These are phyloP conservation scores for Drosophila repleta DNA, from an alignment of 1,140 invertebrate genomes.

Conservation along the genomic window DNA sequence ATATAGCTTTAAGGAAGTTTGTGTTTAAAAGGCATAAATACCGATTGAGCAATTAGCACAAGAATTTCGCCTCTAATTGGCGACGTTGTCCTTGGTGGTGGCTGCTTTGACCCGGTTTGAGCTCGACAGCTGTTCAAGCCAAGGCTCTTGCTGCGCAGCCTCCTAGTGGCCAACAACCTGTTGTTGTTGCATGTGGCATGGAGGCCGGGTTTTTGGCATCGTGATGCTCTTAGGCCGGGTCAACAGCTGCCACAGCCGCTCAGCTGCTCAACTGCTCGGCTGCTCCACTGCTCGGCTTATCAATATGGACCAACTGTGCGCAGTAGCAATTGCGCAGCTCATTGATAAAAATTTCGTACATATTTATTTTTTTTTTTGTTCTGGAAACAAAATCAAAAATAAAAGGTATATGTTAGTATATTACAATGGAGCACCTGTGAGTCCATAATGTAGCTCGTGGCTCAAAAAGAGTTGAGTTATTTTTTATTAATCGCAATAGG, in stretches of 20 bases:
- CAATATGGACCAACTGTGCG: slow-evolving; percentile 36
- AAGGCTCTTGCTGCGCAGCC: slow-evolving; percentile 54
- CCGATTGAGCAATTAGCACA: slow-evolving; percentile 7
- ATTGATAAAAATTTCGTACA: slow-evolving; percentile 53
- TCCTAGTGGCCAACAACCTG: slow-evolving; percentile 53
- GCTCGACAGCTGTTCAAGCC: slow-evolving; percentile 48
- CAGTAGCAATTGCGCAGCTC: slow-evolving; percentile 62
- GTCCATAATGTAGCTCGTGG: too few relatives aligned
- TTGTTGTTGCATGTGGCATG: slow-evolving; percentile 37
- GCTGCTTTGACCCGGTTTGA: slow-evolving; percentile 60
- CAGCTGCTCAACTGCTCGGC: too few relatives aligned
- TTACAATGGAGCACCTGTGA: too few relatives aligned
- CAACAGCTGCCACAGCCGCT: slow-evolving; percentile 49
- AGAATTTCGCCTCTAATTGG: neutral
- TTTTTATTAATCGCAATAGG: too few relatives aligned
- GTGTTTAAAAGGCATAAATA: slow-evolving; percentile 32
- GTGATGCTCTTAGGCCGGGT: too few relatives aligned
- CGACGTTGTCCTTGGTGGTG: slow-evolving; percentile 61
- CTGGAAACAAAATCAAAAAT: too few relatives aligned
- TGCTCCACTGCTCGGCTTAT: slow-evolving; percentile 12
- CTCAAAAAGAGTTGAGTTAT: too few relatives aligned
- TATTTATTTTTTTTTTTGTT: too few relatives aligned
- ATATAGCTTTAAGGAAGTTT: neutral
- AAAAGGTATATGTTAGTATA: too few relatives aligned
- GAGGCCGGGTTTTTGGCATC: too few relatives aligned